Evolutionary conservation across 2,113 vertebrate genomes (phyloP).

Genomic region (Chinchilla lanigera): DNA sequence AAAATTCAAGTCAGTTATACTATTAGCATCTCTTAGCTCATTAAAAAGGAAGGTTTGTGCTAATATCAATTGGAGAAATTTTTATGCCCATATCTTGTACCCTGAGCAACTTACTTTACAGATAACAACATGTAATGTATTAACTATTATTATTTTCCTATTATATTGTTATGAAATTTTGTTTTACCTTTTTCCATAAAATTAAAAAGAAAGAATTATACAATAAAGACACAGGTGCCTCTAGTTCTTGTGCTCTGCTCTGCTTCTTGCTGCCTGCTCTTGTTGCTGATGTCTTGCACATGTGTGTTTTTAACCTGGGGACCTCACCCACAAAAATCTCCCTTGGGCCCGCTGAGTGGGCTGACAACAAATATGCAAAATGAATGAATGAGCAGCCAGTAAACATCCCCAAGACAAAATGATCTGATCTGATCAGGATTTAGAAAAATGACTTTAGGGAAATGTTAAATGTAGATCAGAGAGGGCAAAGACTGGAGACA

Average conservation of each 20-base stretch:
- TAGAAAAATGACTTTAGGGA: slow-evolving; percentile 56
- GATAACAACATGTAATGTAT: neutral
- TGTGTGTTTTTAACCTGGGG: neutral
- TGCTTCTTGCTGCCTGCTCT: neutral
- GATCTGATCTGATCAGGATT: slow-evolving; percentile 9
- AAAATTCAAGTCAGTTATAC: neutral
- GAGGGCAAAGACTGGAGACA: neutral
- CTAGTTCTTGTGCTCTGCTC: neutral
- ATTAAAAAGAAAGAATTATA: neutral
- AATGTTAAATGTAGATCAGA: slow-evolving; percentile 41
- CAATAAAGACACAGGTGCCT: neutral
- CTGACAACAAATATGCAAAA: neutral
- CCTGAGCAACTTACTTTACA: neutral
- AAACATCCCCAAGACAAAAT: slow-evolving; percentile 51
- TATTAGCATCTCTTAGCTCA: neutral
- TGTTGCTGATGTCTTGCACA: neutral
- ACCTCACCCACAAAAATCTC: neutral
- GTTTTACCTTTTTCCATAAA: neutral
- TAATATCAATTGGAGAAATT: neutral
- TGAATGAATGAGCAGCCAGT: slow-evolving; percentile 24
- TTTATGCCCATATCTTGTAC: neutral
- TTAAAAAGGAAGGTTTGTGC: neutral
- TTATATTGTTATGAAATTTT: neutral
- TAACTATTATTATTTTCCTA: neutral
- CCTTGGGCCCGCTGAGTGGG: neutral